phyloP scores from a whole-genome alignment of 2,113 vertebrate genomes.

The Phycodurus eques region DNA sequence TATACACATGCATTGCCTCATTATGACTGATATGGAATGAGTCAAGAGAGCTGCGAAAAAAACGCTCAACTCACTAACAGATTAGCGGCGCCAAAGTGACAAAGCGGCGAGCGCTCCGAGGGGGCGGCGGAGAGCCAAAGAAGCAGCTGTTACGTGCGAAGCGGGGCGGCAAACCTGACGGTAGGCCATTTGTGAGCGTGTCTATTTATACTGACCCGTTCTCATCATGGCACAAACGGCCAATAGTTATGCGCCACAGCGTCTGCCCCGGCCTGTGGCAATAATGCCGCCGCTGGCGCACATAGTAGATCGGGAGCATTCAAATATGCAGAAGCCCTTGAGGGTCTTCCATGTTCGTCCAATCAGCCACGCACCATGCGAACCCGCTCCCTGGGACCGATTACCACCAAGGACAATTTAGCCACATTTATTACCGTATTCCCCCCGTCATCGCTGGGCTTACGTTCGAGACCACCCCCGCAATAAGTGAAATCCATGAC shows the following conservation, averaged over 20 bases:
- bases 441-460: too few relatives aligned
- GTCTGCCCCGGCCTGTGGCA: slow-evolving; percentile 31
- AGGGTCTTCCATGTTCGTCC: background rate
- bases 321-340: background rate
- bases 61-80: background rate
- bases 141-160: slow-evolving; percentile 28
- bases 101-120: background rate
- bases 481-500: too few relatives aligned
- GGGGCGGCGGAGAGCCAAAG: slow-evolving; percentile 22
- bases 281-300: slow-evolving; percentile 34
- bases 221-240: slow-evolving; percentile 29
- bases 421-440: too few relatives aligned
- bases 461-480: too few relatives aligned
- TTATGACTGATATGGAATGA: background rate
- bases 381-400: too few relatives aligned
- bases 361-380: background rate
- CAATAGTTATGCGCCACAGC: slow-evolving; percentile 45
- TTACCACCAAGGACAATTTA: too few relatives aligned
- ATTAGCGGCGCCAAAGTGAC: background rate
- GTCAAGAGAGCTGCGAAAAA: background rate
- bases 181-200: slow-evolving; percentile 17
- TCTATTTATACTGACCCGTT: slow-evolving; percentile 19
- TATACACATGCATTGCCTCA: background rate
- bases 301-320: background rate
- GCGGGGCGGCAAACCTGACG: slow-evolving; percentile 19